Base-by-base conservation (phyloP, 2,797 vertebrate species). In the Chrysocyon brachyurus region DNA sequence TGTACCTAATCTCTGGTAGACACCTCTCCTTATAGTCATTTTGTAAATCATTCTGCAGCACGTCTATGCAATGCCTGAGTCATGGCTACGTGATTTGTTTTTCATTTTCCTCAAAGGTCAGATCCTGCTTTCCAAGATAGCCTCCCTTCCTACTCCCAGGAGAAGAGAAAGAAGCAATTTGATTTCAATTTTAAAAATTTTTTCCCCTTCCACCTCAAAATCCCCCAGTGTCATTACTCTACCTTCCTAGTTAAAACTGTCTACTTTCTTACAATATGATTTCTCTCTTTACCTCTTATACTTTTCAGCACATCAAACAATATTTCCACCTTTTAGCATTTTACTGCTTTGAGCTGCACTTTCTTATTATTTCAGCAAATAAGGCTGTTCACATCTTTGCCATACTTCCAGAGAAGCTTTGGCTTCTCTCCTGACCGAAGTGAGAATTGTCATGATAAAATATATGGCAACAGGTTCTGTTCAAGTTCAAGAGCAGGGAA, bases 391-490 rank as follows among this genome's bases (percentile, higher is more conserved):
- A 0, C 24, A 49, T 33, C 21, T 49, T 87, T 94, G 36, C 52
- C 26, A 9, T 14, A 49, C 94, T 91, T 94, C 85, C 66, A 83
- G 89, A 87, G 28, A 73, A 33, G 59, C 14, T 40, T 90, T 97
- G 93, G 64, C 61, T 52, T 88, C 54, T 77, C 59, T 91, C 33
- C 81, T 40, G 17, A 70, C 72, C 68, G 40, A 87, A 82, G 31
- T 73, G 78, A 88, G 82, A 92, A 66, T 75, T 59, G 49, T 75
- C 22, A 22, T 72, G 85, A 82, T 63, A 85, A 90, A 92, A 59
- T 59, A 83, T 77, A 83, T 77, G 68, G 81, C 56, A 81, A 72
- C 36, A 85, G 87, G 77, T 72, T 61, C 64, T 70, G 24, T 90
- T 75, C 57, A 87, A 77, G 8, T 77, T 85, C 66, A 72, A 81